Percentiles rank a stretch among this genome's conserved stretches.
These are phyloP conservation scores for Amniataba percoides DNA, from an alignment of 2,797 vertebrate species.

Conservation along the genomic window DNA sequence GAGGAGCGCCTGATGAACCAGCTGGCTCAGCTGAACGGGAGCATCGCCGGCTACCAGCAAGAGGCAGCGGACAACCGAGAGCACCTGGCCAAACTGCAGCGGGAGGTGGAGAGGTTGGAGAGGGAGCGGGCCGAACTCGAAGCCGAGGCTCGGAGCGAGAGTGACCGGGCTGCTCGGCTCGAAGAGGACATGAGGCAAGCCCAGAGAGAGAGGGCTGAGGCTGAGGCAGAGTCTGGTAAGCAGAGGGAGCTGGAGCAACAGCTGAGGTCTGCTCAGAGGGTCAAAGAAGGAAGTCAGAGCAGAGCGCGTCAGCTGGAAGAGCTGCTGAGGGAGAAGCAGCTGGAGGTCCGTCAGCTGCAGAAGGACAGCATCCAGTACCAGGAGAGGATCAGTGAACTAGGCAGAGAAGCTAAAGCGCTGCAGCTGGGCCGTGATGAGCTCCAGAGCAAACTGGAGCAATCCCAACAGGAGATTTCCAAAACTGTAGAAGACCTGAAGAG, in stretches of 20 bases:
- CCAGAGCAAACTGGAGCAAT: conserved; percentile 83
- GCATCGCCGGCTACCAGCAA: conserved; percentile 97
- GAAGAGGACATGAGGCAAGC: conserved; percentile 93
- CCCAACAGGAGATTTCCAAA: conserved; percentile 78
- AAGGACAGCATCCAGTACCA: conserved; percentile 94
- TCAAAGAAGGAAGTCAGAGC: conserved; percentile 86
- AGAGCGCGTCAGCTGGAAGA: conserved; percentile 94
- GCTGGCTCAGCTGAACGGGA: conserved; percentile 97
- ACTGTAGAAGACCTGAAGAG: conserved; percentile 82
- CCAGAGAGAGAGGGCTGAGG: conserved; percentile 86
- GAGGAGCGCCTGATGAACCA: conserved; percentile 99
- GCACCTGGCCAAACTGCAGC: conserved; percentile 76
- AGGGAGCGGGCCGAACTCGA: conserved; percentile 84
- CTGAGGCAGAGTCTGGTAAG: conserved; percentile 85
- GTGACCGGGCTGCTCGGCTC: conserved; percentile 80
- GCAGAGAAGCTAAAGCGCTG: conserved; percentile 89
- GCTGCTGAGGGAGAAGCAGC: conserved; percentile 94
- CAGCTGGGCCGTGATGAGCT: conserved; percentile 87
- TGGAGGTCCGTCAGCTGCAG: conserved; percentile 95
- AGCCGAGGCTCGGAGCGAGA: conserved; percentile 78
- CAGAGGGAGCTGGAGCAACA: conserved; percentile 91
- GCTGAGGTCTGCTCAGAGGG: conserved; percentile 88
- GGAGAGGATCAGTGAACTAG: conserved; percentile 92
- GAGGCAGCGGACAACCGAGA: conserved; percentile 89
- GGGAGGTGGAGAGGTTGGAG: conserved; percentile 78